Percentiles rank a stretch among this genome's conserved stretches.
These are phyloP conservation scores for Drosophila kuntzei DNA, from an alignment of 2,888 invertebrate species.

Conservation along the genomic window DNA sequence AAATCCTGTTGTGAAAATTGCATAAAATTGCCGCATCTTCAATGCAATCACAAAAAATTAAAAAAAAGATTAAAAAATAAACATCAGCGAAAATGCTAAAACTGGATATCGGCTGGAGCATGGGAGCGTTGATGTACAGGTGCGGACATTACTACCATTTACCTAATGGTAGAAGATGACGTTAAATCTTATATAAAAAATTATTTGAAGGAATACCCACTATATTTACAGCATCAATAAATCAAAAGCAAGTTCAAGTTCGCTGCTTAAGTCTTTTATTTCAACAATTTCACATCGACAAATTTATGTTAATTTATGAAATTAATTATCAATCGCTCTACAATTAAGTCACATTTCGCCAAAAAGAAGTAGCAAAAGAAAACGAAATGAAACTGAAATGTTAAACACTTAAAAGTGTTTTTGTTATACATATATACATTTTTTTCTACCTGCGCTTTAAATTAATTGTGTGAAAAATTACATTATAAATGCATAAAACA, in stretches of 20 bases:
- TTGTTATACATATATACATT: background rate
- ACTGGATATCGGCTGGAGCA: constrained; percentile 52
- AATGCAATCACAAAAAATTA: constrained; percentile 35
- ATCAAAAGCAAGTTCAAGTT: constrained; percentile 60
- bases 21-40: constrained; percentile 72
- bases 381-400: constrained; percentile 58
- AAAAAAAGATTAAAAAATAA: constrained; percentile 20
- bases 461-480: constrained; percentile 73
- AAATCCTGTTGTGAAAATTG: constrained; percentile 70
- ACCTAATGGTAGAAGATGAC: constrained; percentile 26
- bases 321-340: constrained; percentile 54
- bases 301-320: constrained; percentile 59
- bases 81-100: constrained; percentile 29
- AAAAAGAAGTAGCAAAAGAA: constrained; percentile 17
- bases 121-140: constrained; percentile 63
- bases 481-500: constrained; percentile 65
- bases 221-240: constrained; percentile 13
- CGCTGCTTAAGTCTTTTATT: constrained; percentile 45
- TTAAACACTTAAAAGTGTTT: constrained; percentile 52
- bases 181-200: background rate
- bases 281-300: constrained; percentile 49
- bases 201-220: background rate
- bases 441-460: constrained; percentile 41
- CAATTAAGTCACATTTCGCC: constrained; percentile 19
- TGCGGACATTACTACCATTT: constrained; percentile 55